phyloP scores from a whole-genome alignment of 2,113 vertebrate genomes.

The Macroglossus sobrinus region DNA sequence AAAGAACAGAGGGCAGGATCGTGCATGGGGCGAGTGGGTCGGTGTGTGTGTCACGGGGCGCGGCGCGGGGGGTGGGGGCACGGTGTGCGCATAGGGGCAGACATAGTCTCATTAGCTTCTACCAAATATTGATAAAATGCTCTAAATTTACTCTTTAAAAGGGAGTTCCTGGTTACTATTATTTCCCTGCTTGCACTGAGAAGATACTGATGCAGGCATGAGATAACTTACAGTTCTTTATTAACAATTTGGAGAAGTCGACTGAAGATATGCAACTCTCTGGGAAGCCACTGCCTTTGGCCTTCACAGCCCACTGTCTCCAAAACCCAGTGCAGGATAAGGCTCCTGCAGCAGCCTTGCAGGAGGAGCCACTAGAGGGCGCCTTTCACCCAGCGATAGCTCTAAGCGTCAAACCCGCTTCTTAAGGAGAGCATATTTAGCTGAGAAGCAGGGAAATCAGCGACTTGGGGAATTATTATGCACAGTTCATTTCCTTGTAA shows the following conservation, averaged over 20 bases:
- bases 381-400: conserved; percentile 68
- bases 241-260: background rate
- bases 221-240: background rate
- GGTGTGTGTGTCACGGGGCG: too few relatives aligned
- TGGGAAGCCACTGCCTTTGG: background rate
- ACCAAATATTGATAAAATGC: background rate
- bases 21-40: rapidly evolving
- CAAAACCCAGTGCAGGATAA: background rate
- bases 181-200: conserved; percentile 28
- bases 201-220: background rate
- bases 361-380: conserved; percentile 76
- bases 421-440: background rate
- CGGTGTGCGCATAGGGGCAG: background rate
- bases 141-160: conserved; percentile 21
- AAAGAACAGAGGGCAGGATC: background rate
- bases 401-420: rapidly evolving
- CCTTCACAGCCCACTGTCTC: background rate
- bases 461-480: conserved; percentile 79
- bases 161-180: conserved; percentile 3
- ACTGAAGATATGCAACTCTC: background rate
- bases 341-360: background rate
- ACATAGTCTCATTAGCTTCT: background rate
- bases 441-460: conserved; percentile 69
- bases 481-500: conserved; percentile 83
- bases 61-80: rapidly evolving